Percentiles rank a stretch among this genome's conserved stretches.
phyloP scores from a whole-genome alignment of 1,140 invertebrate species.

The Solenopsis invicta region DNA sequence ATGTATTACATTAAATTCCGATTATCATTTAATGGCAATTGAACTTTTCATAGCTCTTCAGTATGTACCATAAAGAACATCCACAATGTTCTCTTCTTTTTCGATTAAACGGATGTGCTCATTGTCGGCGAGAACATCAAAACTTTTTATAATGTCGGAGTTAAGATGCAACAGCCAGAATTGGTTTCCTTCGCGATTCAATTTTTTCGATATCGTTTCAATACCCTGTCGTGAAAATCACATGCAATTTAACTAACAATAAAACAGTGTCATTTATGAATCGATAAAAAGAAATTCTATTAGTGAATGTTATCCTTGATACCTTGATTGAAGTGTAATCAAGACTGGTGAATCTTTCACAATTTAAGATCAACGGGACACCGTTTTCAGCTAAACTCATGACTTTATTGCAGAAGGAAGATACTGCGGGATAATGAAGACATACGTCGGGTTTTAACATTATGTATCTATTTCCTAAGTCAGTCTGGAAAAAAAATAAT shows the following conservation, averaged over 20 bases:
- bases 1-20: background rate
- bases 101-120: slow-evolving; percentile 78
- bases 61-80: slow-evolving; percentile 36
- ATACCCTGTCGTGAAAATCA: slow-evolving; percentile 80
- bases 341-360: slow-evolving; percentile 87
- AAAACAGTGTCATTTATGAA: background rate
- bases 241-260: background rate
- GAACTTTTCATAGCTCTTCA: background rate
- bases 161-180: slow-evolving; percentile 83
- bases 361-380: slow-evolving; percentile 89
- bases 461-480: slow-evolving; percentile 85
- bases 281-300: slow-evolving; percentile 20
- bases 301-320: slow-evolving; percentile 53
- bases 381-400: slow-evolving; percentile 83
- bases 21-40: background rate
- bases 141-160: slow-evolving; percentile 68
- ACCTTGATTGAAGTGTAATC: slow-evolving; percentile 90
- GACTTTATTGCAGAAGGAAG: slow-evolving; percentile 87
- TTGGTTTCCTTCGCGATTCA: slow-evolving; percentile 79
- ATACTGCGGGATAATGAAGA: slow-evolving; percentile 90
- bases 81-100: slow-evolving; percentile 72
- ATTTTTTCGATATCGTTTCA: slow-evolving; percentile 79
- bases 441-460: slow-evolving; percentile 89
- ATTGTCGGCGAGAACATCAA: slow-evolving; percentile 70
- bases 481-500: slow-evolving; percentile 73